These are phyloP conservation scores for Zapornia atra DNA, from an alignment of 2,113 vertebrate genomes.

Conservation along the genomic window DNA sequence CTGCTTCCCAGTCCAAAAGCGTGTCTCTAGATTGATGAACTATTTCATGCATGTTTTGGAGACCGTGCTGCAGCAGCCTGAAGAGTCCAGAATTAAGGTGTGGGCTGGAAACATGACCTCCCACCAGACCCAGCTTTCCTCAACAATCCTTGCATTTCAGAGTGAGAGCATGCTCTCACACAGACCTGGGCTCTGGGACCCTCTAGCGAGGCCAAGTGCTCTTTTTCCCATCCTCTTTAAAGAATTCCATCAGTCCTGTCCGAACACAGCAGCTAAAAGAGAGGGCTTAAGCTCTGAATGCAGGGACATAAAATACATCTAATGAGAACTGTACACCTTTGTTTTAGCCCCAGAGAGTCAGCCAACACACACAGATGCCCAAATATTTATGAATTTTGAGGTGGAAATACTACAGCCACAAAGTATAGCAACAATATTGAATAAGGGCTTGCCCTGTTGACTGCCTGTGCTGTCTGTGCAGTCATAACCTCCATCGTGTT, in stretches of 20 bases:
- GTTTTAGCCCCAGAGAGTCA: not conserved
- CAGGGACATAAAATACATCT: not conserved
- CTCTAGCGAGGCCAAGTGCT: not conserved
- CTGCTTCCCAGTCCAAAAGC: not conserved
- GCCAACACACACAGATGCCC: not conserved
- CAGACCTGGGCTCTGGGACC: not conserved
- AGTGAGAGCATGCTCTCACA: not conserved
- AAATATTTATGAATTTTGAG: not conserved
- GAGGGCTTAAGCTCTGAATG: not conserved
- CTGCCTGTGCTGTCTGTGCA: not conserved
- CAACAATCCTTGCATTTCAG: rapidly evolving
- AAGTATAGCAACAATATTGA: not conserved
- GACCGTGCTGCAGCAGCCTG: not conserved
- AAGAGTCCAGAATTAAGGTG: not conserved
- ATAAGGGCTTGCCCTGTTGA: not conserved
- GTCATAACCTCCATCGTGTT: not conserved
- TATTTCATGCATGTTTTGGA: not conserved
- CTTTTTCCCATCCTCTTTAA: not conserved
- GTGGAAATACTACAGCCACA: not conserved
- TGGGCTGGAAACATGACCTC: not conserved
- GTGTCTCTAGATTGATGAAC: not conserved
- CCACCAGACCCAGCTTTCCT: not conserved
- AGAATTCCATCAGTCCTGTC: not conserved
- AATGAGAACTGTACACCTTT: not conserved
- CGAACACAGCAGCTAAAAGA: not conserved